A percentile compares a stretch with the other conserved stretches of the same genome.
phyloP scores from a whole-genome alignment of 2,797 vertebrate species.

The Otolemur crassicaudatus region DNA sequence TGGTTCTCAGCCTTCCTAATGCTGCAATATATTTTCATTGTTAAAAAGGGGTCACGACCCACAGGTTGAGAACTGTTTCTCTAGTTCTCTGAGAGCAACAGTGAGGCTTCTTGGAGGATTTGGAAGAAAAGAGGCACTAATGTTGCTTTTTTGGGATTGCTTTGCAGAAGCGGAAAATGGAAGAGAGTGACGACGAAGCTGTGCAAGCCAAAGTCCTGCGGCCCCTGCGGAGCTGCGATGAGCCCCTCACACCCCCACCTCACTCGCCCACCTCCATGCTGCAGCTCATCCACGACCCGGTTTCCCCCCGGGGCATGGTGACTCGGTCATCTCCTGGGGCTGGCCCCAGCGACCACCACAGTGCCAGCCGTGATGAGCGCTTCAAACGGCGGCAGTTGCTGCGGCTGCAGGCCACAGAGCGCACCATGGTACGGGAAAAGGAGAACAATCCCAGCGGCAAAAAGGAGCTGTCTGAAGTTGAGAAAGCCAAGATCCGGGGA shows the following conservation, averaged over 20 bases:
- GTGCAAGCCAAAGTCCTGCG: conserved; percentile 90
- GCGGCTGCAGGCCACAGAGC: conserved; percentile 88
- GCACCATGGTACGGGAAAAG: conserved; percentile 91
- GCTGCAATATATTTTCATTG: no score
- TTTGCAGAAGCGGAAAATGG: conserved; percentile 89
- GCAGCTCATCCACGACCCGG: conserved; percentile 89
- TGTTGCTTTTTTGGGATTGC: conserved; percentile 12
- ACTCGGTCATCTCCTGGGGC: conserved; percentile 89
- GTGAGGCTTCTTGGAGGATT: background rate
- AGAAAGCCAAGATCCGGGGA: conserved; percentile 91
- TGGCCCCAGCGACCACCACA: conserved; percentile 88
- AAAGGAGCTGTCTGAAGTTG: conserved; percentile 94
- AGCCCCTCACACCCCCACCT: conserved; percentile 87
- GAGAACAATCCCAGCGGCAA: conserved; percentile 91
- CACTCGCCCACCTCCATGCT: conserved; percentile 89
- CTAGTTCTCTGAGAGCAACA: background rate
- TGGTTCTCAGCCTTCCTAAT: no score
- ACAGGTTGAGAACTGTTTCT: no score
- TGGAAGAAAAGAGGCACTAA: conserved; percentile 31
- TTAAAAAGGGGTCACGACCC: no score
- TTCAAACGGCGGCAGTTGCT: conserved; percentile 90
- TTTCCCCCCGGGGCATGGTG: conserved; percentile 87
- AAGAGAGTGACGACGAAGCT: conserved; percentile 87
- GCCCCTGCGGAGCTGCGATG: conserved; percentile 89
- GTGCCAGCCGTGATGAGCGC: conserved; percentile 89